Evolutionary conservation across 2,113 vertebrate genomes (phyloP).

Genomic region (Myodes glareolus): DNA sequence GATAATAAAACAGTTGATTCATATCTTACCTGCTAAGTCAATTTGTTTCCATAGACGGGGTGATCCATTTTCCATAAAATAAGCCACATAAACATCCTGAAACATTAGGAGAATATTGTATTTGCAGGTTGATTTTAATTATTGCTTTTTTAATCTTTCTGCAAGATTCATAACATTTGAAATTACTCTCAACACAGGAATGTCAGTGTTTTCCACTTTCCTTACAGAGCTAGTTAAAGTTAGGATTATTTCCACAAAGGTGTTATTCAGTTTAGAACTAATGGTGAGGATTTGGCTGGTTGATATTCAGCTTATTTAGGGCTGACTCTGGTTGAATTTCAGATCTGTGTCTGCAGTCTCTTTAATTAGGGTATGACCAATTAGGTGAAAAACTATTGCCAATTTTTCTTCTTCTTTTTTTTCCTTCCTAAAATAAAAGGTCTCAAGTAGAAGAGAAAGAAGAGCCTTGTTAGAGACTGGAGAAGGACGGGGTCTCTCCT

Average conservation of each 20-base stretch:
- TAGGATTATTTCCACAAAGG: constrained; percentile 29
- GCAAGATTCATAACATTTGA: constrained; percentile 28
- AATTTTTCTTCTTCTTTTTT: background rate
- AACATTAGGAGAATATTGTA: background rate
- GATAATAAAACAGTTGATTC: background rate
- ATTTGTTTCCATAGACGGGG: background rate
- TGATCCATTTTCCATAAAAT: constrained; percentile 22
- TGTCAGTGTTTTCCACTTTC: background rate
- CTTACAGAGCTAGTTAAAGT: background rate
- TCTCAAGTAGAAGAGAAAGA: constrained; percentile 76
- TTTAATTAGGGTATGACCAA: constrained; percentile 42
- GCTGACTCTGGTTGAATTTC: constrained; percentile 13
- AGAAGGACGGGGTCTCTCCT: constrained; percentile 82
- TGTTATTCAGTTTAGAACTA: constrained; percentile 10
- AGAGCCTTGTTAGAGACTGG: constrained; percentile 69
- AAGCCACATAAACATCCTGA: background rate
- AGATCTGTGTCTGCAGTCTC: background rate
- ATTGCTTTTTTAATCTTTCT: constrained; percentile 47
- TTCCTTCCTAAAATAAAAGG: constrained; percentile 71
- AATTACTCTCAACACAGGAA: constrained; percentile 7
- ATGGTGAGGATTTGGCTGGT: background rate
- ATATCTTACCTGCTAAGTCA: constrained; percentile 11
- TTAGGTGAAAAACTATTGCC: constrained; percentile 35
- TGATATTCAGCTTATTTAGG: background rate
- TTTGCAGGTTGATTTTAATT: constrained; percentile 50